Evolutionary conservation across 1,140 invertebrate species (phyloP), one percentile per base, ranked within the genome.

Genomic region (Macrocentrus cingulum): DNA sequence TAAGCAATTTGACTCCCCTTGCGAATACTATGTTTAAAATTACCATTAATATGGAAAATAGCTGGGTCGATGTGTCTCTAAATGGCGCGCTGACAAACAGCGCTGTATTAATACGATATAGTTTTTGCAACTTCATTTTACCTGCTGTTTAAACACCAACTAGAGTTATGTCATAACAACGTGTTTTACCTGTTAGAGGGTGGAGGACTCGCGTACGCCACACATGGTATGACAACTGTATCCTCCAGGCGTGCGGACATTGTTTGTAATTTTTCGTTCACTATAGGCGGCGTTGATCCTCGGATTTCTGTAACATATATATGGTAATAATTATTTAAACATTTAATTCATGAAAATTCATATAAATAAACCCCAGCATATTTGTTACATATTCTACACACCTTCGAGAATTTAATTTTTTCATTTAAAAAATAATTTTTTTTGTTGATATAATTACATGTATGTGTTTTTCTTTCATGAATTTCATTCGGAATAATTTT

Each of bases 151-250:
- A n/a, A n/a, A n/a, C n/a, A n/a, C n/a, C n/a, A n/a, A n/a, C n/a
- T n/a, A n/a, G n/a, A n/a, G 25, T 29, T 29, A 29, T 29, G 25
- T 29, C 9, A 9, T 29, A 4, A 29, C 25, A 29, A 29, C 25
- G 25, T n/a, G n/a, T 29, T 53, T 80, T 77, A 85, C 83, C 81
- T 84, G 72, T 83, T 84, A 0, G 71, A 72, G 9, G 84, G 82
- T 7, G 79, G 81, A 16, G 85, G 86, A 67, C 84, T 84, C 8
- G 82, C 84, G 64, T 85, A 84, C 20, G 85, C 85, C 34, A 87
- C 85, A 72, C 87, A 89, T 2, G 87, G 83, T 25, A 88, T 72
- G 16, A 87, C 84, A 7, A 85, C 76, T 9, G 78, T 79, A 61
- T 85, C 83, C 34, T 84, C 82, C 51, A 84, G 72, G 52, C 80